Percentiles rank a stretch among this genome's conserved stretches.
These are phyloP conservation scores for Phodopus roborovskii DNA, from an alignment of 2,113 vertebrate genomes.

Conservation along the genomic window DNA sequence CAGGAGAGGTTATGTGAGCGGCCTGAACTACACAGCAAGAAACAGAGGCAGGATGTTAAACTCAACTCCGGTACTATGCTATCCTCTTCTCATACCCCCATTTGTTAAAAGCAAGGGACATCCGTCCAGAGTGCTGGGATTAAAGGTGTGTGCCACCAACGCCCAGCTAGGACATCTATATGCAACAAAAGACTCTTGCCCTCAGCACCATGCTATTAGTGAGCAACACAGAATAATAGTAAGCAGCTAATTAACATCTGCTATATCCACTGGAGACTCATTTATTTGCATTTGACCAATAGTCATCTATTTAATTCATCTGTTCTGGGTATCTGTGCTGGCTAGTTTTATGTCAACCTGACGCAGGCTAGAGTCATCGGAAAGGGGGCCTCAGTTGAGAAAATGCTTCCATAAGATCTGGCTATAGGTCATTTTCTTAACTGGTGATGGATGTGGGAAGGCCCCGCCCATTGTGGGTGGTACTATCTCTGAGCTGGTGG, in stretches of 20 bases:
- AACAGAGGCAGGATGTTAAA: neutral
- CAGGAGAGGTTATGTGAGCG: neutral
- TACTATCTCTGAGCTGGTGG: neutral
- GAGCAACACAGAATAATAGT: conserved; percentile 18
- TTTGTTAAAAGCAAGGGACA: neutral
- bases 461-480: neutral
- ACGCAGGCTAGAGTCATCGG: too few relatives aligned
- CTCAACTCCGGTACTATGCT: neutral
- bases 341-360: neutral
- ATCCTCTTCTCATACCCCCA: neutral
- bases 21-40: neutral
- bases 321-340: neutral
- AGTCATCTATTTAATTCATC: neutral
- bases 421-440: neutral
- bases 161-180: neutral
- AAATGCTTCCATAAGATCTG: neutral
- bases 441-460: neutral
- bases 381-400: neutral
- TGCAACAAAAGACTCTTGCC: neutral
- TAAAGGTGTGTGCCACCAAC: neutral
- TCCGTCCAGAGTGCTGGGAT: neutral
- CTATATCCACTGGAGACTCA: neutral
- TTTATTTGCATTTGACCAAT: neutral
- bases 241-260: neutral
- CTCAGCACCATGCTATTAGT: neutral